These are phyloP conservation scores for Hemibagrus guttatus DNA, from an alignment of 2,797 vertebrate genomes.

Conservation along the genomic window DNA sequence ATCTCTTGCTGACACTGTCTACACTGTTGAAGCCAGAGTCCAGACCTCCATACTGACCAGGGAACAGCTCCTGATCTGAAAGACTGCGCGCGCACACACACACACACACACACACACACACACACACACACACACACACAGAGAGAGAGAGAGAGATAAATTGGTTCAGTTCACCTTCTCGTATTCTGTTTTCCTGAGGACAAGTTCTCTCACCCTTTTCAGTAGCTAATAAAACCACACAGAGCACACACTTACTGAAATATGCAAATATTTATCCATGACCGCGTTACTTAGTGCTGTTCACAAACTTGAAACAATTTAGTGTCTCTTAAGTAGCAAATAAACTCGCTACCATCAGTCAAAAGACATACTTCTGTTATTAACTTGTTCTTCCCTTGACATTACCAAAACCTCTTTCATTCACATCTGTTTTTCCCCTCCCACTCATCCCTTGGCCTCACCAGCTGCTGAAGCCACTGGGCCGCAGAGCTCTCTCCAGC, in stretches of 20 bases:
- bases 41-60: slow-evolving; percentile 78
- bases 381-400: not conserved
- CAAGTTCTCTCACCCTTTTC: not conserved
- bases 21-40: slow-evolving; percentile 92
- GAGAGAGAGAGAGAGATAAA: not conserved
- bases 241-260: not conserved
- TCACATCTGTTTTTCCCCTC: slow-evolving; percentile 3
- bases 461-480: slow-evolving; percentile 82
- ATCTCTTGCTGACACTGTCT: slow-evolving; percentile 89
- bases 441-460: slow-evolving; percentile 51
- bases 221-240: not conserved
- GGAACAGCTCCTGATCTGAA: slow-evolving; percentile 82
- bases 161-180: not conserved
- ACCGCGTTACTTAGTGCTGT: not conserved
- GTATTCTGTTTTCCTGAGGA: not conserved
- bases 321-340: not conserved
- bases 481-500: slow-evolving; percentile 76
- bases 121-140: too few species aligned
- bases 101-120: too few species aligned
- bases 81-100: slow-evolving; percentile 68
- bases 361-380: not conserved
- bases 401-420: slow-evolving; percentile 1
- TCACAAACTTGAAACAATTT: not conserved
- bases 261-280: not conserved
- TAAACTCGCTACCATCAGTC: not conserved